phyloP scores from a whole-genome alignment of 2,888 invertebrate species.

The Xanthia icteritia region DNA sequence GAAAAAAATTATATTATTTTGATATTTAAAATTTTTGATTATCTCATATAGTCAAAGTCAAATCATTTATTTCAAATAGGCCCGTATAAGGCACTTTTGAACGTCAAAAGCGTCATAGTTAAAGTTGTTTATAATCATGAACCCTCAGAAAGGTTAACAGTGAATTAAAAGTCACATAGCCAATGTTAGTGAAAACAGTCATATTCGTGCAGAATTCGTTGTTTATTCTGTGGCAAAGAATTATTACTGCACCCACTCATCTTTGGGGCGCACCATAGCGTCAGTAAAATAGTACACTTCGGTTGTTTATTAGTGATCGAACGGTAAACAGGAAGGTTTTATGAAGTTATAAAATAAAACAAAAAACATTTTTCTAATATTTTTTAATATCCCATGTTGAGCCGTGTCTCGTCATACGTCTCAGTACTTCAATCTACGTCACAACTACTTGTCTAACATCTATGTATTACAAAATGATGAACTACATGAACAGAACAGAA shows the following conservation, averaged over 20 bases:
- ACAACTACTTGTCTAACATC: slow-evolving; percentile 57
- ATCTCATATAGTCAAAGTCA: too few relatives aligned
- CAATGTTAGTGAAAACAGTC: neutral
- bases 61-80: too few relatives aligned
- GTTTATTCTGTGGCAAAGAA: neutral
- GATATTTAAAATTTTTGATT: too few relatives aligned
- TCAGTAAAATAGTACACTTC: neutral
- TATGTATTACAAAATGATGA: slow-evolving; percentile 30
- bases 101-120: too few relatives aligned
- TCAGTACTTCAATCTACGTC: slow-evolving; percentile 65
- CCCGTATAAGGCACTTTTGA: too few relatives aligned
- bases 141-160: too few relatives aligned
- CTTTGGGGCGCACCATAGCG: neutral
- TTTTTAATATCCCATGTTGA: slow-evolving; percentile 78
- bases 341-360: slow-evolving; percentile 52
- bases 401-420: slow-evolving; percentile 75
- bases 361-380: slow-evolving; percentile 52
- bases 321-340: neutral
- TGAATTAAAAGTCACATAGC: too few relatives aligned
- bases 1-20: too few relatives aligned
- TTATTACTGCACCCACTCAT: neutral
- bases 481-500: slow-evolving; percentile 34
- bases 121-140: too few relatives aligned
- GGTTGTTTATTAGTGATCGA: neutral
- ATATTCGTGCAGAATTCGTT: neutral